Evolutionary conservation across 1,140 invertebrate genomes (phyloP).

Genomic region (Papilio polytes): DNA sequence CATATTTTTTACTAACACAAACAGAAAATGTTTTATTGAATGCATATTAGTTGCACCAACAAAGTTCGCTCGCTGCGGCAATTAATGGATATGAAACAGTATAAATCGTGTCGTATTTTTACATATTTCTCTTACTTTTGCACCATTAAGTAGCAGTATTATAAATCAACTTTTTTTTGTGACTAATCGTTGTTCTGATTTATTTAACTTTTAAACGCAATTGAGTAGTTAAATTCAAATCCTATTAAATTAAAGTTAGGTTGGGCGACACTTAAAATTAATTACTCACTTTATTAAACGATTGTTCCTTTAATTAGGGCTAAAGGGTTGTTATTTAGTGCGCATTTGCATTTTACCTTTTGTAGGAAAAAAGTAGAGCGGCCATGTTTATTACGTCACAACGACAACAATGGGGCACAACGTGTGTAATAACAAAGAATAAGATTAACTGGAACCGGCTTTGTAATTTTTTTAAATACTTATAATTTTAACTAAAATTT

Average conservation of each 20-base stretch:
- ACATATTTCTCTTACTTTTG: background rate
- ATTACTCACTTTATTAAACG: constrained; percentile 29
- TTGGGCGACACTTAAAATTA: constrained; percentile 20
- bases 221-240: constrained; percentile 25
- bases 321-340: constrained; percentile 46
- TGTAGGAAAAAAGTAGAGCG: constrained; percentile 43
- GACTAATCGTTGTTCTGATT: constrained; percentile 31
- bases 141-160: background rate
- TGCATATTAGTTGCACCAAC: background rate
- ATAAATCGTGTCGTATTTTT: background rate
- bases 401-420: constrained; percentile 51
- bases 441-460: constrained; percentile 15
- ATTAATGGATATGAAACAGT: background rate
- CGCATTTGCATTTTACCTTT: constrained; percentile 48
- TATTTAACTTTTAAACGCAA: constrained; percentile 38
- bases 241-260: background rate
- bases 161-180: background rate
- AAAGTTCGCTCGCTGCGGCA: background rate
- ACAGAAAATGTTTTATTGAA: background rate
- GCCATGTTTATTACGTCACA: constrained; percentile 59
- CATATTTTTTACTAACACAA: no score
- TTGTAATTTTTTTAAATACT: background rate
- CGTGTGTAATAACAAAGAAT: constrained; percentile 42
- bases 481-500: no score
- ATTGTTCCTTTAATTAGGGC: constrained; percentile 44